Evolutionary conservation across 2,797 vertebrate species (phyloP), one percentile per base, ranked within the genome.

Genomic region (Schizothorax lantsangensis): DNA sequence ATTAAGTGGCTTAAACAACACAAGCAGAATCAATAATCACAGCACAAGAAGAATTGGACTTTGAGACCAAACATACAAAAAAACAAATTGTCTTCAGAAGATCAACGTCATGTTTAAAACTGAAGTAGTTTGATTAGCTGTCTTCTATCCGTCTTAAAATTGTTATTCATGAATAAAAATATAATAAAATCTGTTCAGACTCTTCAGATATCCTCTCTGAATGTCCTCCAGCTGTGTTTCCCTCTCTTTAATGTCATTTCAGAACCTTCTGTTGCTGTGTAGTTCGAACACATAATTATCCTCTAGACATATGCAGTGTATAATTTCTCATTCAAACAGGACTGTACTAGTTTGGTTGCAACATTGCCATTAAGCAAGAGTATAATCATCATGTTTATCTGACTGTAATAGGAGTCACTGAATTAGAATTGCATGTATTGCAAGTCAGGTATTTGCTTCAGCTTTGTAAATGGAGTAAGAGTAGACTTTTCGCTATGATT

Each of bases 41-140:
- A 86, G 83, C 88, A 66, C 49, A 79, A 73, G 52, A 84, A 40
- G 43, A 92, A 84, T 64, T 94, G 94, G 93, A 94, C 95, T 95
- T 95, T 95, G 94, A 94, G 86, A 94, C 89, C 89, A 92, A 92
- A 92, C 89, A 84, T 3, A 30, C 26, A 15, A 6, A 30, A 85
- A 89, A 81, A 49, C 17, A 30, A 81, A 84, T 19, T 72, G 73
- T 40, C 7, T 23, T 81, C 66, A 81, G 71, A 54, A 80, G 64
- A 87, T 92, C 93, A 88, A 93, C 81, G 84, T 73, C 5, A 1
- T 66, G 72, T 71, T 52, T 79, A 64, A 17, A 74, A 82, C 17
- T 54, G 66, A 33, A 7, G n/a, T 9, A 54, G 8, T 40, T 52
- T 68, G 21, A 72, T 69, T 74, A 59, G 23, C 26, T 23, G 17